Evolutionary conservation across 2,888 invertebrate species (phyloP), one percentile per base, ranked within the genome.

Genomic region (Athrips mouffetella): DNA sequence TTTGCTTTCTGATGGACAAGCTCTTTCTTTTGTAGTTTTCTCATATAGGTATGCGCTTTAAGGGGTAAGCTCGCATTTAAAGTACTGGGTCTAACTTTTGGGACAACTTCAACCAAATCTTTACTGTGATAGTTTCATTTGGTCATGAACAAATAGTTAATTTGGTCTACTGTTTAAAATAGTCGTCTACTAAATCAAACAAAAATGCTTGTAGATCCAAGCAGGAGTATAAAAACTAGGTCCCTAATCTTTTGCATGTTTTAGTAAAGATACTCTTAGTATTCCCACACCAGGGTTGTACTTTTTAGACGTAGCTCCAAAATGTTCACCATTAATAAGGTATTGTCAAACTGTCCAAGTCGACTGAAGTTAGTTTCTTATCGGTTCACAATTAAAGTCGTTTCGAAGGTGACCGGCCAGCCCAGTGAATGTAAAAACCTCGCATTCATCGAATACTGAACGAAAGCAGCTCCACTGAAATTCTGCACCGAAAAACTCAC

Each of bases 351-450:
- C 59, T 63, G 47, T 62, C 64, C 63, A 63, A 65, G 63, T 62
- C 67, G 65, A 65, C 66, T 68, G 67, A 70, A 74, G 69, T 73
- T 71, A 66, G 70, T 74, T 86, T 86, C 77, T 84, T 82, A 81
- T 80, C 74, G 80, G 75, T 76, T 76, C 70, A 80, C 76, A 84
- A 86, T 86, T 85, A 84, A 80, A 80, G 76, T 48, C 69, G 68
- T 67, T 65, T 65, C 80, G 77, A 86, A 88, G 87, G 87, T 88
- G 87, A 87, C 88, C 86, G 79, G 62, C 77, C 78, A n/a, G 76
- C 73, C 70, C 70, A 73, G 70, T 62, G 63, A 61, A 47, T 60
- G 70, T 70, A 86, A 87, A 86, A 88, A 87, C 62, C 50, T 52
- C 53, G 70, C 78, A 81, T 85, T 83, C 82, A 67, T 73, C 72